phyloP scores from a whole-genome alignment of 2,113 vertebrate species.

The Boulengeromyrus knoepffleri region DNA sequence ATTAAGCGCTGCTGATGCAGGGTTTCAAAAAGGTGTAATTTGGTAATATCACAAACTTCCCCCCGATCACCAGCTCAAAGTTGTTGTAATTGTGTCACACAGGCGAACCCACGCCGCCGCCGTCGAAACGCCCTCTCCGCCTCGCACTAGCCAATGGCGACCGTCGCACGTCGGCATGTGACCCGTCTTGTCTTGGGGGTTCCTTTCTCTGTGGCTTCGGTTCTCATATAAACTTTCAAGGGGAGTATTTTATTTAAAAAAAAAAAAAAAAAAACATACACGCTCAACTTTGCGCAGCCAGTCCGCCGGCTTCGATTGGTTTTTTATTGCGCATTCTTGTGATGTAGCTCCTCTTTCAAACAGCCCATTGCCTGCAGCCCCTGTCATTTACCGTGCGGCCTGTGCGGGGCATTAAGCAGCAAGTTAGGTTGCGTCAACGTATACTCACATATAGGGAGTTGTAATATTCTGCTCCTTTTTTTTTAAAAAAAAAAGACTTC shows the following conservation, averaged over 20 bases:
- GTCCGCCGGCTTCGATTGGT: conserved; percentile 44
- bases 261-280: conserved; percentile 34
- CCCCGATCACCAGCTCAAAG: conserved; percentile 79
- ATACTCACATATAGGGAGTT: neutral
- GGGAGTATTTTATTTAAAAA: conserved; percentile 19
- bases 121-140: conserved; percentile 61
- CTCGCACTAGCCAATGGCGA: conserved; percentile 56
- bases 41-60: conserved; percentile 75
- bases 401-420: neutral
- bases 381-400: conserved; percentile 30
- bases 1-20: neutral
- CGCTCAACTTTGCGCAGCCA: conserved; percentile 39
- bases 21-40: conserved; percentile 41
- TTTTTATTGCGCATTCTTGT: conserved; percentile 43
- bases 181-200: conserved; percentile 44
- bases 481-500: neutral
- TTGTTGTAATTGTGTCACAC: conserved; percentile 97
- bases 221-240: conserved; percentile 43
- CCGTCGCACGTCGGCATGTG: conserved; percentile 55
- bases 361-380: conserved; percentile 37
- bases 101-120: conserved; percentile 80
- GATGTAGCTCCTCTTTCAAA: conserved; percentile 43
- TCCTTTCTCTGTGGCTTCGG: conserved; percentile 38
- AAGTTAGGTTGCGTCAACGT: neutral
- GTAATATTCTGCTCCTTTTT: neutral